Evolutionary conservation across 2,888 invertebrate genomes (phyloP).

Genomic region (Nemapogon koenigi): DNA sequence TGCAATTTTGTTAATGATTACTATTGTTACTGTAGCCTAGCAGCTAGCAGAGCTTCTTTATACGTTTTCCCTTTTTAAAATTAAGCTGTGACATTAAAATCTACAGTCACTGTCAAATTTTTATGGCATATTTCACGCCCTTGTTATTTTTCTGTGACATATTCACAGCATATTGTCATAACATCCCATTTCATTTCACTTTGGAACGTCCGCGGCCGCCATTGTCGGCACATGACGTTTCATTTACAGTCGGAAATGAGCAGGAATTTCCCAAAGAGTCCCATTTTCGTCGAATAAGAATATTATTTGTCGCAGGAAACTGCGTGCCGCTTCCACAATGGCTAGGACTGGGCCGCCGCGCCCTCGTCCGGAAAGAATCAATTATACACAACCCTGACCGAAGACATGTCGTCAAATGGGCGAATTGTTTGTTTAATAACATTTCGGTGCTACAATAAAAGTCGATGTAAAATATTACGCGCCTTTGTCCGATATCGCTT

Average conservation of each 20-base stretch:
- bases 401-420: constrained; percentile 54
- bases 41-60: not conserved
- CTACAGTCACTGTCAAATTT: not conserved
- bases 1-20: constrained; percentile 10
- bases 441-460: constrained; percentile 49
- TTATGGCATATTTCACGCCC: constrained; percentile 16
- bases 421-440: constrained; percentile 65
- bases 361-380: constrained; percentile 51
- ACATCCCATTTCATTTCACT: constrained; percentile 55
- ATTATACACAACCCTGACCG: constrained; percentile 49
- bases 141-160: constrained; percentile 21
- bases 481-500: constrained; percentile 39
- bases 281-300: constrained; percentile 38
- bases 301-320: constrained; percentile 43
- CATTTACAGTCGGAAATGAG: constrained; percentile 56
- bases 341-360: constrained; percentile 20
- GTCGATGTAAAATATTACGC: constrained; percentile 50
- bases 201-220: constrained; percentile 41
- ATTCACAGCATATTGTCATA: constrained; percentile 49
- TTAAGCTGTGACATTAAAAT: not conserved
- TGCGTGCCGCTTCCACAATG: constrained; percentile 31
- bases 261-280: constrained; percentile 47
- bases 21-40: constrained; percentile 3
- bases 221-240: constrained; percentile 45
- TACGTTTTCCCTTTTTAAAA: not conserved